phyloP scores from a whole-genome alignment of 2,113 vertebrate species.

The Paradoxurus hermaphroditus region DNA sequence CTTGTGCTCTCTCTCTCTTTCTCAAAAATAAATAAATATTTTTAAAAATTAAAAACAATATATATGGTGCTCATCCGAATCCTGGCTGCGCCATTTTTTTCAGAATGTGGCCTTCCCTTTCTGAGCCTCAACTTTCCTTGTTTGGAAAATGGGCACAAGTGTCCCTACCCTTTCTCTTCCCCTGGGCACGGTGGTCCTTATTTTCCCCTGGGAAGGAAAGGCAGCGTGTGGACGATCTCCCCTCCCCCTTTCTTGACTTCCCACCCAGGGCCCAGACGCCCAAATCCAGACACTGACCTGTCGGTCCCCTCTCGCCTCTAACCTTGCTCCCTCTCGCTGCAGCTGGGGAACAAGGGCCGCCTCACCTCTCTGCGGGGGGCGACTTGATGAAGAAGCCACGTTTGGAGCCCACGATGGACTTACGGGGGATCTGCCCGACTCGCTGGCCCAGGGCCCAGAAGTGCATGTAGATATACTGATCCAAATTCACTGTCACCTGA shows the following conservation, averaged over 20 bases:
- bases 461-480: conserved; percentile 80
- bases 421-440: conserved; percentile 69
- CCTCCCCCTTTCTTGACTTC: not conserved
- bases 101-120: not conserved
- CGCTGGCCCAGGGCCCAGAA: conserved; percentile 84
- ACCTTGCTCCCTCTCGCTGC: conserved; percentile 18
- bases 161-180: not conserved
- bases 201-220: not conserved
- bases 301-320: conserved; percentile 34
- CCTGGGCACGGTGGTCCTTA: not conserved
- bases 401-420: conserved; percentile 67
- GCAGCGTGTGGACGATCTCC: not conserved
- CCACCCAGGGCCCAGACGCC: not conserved
- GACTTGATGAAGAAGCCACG: conserved; percentile 70
- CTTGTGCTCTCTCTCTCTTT: too few relatives aligned
- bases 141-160: not conserved
- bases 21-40: too few relatives aligned
- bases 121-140: not conserved
- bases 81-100: not conserved
- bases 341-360: not conserved
- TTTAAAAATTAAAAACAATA: too few relatives aligned
- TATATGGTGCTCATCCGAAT: not conserved
- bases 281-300: conserved; percentile 27
- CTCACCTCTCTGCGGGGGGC: conserved; percentile 76
- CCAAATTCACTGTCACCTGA: conserved; percentile 80